Evolutionary conservation across 2,888 invertebrate genomes (phyloP).

Genomic region (Urechis unicinctus): DNA sequence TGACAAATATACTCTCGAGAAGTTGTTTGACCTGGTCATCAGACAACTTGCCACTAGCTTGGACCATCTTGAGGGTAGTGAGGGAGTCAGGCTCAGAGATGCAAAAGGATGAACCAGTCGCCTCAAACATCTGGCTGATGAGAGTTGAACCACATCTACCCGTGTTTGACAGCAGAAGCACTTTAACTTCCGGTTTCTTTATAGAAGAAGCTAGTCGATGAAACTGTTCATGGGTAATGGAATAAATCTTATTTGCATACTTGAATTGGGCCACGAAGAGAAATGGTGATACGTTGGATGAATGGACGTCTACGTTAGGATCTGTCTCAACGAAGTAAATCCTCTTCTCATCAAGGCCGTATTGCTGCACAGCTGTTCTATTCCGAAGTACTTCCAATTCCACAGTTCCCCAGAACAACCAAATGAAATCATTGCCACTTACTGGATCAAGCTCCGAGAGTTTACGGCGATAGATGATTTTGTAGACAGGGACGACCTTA

Average conservation of each 20-base stretch:
- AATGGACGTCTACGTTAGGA: not conserved
- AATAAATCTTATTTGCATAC: not conserved
- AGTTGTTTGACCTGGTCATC: not conserved
- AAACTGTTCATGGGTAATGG: not conserved
- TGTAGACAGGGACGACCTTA: no score
- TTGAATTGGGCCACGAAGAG: not conserved
- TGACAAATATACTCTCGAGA: not conserved
- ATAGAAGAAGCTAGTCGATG: not conserved
- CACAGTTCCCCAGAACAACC: no score
- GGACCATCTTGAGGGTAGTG: no score
- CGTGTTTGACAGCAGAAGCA: not conserved
- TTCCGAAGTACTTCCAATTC: no score
- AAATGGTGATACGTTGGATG: slow-evolving; percentile 1
- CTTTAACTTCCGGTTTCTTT: not conserved
- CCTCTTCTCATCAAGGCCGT: not conserved
- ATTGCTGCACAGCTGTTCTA: no score
- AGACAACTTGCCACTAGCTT: no score
- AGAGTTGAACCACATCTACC: slow-evolving; percentile 3
- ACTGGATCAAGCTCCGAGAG: no score
- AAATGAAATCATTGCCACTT: no score
- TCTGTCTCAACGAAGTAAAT: slow-evolving; percentile 1
- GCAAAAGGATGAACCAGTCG: not conserved
- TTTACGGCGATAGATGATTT: no score
- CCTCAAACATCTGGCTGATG: not conserved
- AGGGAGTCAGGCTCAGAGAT: not conserved